Evolutionary conservation across 1,140 invertebrate genomes (phyloP), one percentile per base, ranked within the genome.

Genomic region (Colletes gigas): DNA sequence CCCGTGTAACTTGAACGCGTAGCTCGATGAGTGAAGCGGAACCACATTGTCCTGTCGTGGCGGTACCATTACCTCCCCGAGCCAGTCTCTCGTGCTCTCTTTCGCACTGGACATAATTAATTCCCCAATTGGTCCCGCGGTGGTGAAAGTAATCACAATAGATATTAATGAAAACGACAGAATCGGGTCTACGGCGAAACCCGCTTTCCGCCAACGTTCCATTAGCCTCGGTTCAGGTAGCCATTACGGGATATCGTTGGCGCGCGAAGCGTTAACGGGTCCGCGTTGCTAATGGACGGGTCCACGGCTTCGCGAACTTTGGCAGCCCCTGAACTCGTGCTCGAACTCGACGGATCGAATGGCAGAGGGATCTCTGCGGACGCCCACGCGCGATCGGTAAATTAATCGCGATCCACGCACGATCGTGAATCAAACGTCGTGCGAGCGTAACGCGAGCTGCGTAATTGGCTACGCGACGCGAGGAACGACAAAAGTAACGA

Each of bases 401-500:
- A 79, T 83, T 74, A 78, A 75, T 82, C 83, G 71, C 50, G 81
- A 68, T 83, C 54, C n/a, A 30, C 44, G 50, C 76, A 60, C 50
- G 59, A 39, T 79, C 69, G 76, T 76, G 82, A 80, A 67, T 83
- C 83, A 71, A 75, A 71, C 70, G 50, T 15, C 65, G 57, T 74
- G 12, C 54, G 59, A 78, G 73, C 69, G 81, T 77, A 83, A 78
- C 67, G 70, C 76, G 54, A 68, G 54, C 66, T 30, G n/a, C 73
- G 68, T 85, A 85, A 85, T 85, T 85, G 82, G 82, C 62, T 59
- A 3, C 60, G 47, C 55, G 68, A 74, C 68, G n/a, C 44, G 60
- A 68, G 67, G 17, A 17, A 8, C 6, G 19, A 7, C 6, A 39
- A 55, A 70, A 52, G 14, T 6, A 4, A 19, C 15, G 44, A 78